These are phyloP conservation scores for Bathynomus jamesi DNA, from an alignment of 1,140 invertebrate genomes.

Conservation along the genomic window DNA sequence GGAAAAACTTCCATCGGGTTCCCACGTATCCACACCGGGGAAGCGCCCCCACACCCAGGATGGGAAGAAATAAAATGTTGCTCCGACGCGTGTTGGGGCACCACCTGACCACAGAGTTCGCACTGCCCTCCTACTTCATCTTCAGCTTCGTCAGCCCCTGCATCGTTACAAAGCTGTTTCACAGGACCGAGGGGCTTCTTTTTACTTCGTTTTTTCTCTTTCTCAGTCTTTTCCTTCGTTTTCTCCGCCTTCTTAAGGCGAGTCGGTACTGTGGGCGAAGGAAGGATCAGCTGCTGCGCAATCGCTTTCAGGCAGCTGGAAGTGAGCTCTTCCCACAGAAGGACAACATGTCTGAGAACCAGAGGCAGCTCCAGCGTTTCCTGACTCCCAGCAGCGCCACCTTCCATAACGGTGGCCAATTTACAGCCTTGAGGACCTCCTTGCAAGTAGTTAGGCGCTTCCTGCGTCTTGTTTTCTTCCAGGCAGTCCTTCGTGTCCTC, in stretches of 20 bases:
- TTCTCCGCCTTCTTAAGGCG: conserved; percentile 46
- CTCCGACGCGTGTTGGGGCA: conserved; percentile 58
- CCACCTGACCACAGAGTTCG: conserved; percentile 71
- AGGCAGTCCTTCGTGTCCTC: conserved; percentile 6
- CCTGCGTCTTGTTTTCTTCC: conserved; percentile 14
- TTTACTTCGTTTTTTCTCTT: conserved; percentile 41
- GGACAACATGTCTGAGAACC: conserved; percentile 63
- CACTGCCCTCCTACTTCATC: conserved; percentile 56
- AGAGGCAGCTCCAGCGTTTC: conserved; percentile 61
- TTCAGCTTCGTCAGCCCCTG: conserved; percentile 49
- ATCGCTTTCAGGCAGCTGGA: conserved; percentile 58
- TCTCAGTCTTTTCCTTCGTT: conserved; percentile 44
- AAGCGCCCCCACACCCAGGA: conserved; percentile 77
- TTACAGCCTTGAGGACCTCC: conserved; percentile 17
- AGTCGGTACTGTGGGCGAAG: conserved; percentile 41
- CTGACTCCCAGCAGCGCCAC: conserved; percentile 41
- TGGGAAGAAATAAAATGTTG: conserved; percentile 82
- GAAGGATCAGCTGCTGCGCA: conserved; percentile 50
- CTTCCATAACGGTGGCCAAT: conserved; percentile 28
- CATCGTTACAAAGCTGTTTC: conserved; percentile 7
- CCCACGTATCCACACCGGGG: conserved; percentile 80
- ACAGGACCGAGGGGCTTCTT: conserved; percentile 25
- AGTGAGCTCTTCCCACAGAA: conserved; percentile 83
- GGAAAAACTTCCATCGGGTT: conserved; percentile 68
- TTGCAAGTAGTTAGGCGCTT: conserved; percentile 16